phyloP scores from a whole-genome alignment of 2,113 vertebrate species.

The Lophotis ruficrista region DNA sequence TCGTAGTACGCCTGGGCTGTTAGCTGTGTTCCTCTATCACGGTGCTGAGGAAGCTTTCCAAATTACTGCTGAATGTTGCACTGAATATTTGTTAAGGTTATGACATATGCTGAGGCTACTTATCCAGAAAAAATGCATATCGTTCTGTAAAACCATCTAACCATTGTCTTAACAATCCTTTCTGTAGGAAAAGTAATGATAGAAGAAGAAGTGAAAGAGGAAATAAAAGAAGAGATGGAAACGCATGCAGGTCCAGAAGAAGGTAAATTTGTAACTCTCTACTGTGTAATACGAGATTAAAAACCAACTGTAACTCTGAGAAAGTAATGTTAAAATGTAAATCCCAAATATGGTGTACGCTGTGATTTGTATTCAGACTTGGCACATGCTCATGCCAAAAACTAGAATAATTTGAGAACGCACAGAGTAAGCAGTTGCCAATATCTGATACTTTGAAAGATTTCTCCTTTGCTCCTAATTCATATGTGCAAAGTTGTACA shows the following conservation, averaged over 20 bases:
- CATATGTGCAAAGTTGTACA: not conserved
- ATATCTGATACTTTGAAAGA: not conserved
- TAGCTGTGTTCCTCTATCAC: not conserved
- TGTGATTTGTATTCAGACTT: slow-evolving; percentile 20
- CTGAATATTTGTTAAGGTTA: not conserved
- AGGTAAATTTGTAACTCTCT: slow-evolving; percentile 75
- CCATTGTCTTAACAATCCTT: not conserved
- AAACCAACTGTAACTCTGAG: not conserved
- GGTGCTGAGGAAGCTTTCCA: not conserved
- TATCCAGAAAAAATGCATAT: not conserved
- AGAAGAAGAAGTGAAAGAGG: slow-evolving; percentile 90
- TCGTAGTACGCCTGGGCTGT: not conserved
- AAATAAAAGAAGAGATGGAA: slow-evolving; percentile 91
- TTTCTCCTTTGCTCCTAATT: slow-evolving; percentile 15
- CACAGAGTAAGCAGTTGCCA: slow-evolving; percentile 1
- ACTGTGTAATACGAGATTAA: slow-evolving; percentile 23
- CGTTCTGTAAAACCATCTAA: not conserved
- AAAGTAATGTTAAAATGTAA: slow-evolving; percentile 39
- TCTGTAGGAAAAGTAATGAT: slow-evolving; percentile 86
- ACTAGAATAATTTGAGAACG: not conserved
- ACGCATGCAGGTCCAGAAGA: slow-evolving; percentile 87
- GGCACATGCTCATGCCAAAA: not conserved
- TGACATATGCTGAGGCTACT: not conserved
- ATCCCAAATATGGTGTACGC: not conserved
- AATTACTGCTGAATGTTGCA: not conserved